Evolutionary conservation across 2,888 invertebrate species (phyloP), one percentile per base, ranked within the genome.

Genomic region (Bruchidius siliquastri): DNA sequence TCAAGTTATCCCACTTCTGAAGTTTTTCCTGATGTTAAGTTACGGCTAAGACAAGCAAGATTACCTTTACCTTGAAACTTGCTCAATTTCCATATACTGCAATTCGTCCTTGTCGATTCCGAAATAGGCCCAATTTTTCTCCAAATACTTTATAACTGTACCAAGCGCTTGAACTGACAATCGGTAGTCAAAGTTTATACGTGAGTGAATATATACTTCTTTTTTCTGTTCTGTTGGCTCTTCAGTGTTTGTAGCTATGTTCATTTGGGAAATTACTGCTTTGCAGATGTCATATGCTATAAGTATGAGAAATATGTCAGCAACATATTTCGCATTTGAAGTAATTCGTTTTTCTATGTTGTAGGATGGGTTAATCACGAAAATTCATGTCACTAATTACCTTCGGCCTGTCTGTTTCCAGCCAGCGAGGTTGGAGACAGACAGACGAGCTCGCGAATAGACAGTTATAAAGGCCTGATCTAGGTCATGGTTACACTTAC

Each of bases 141-240:
- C 94, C 66, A 95, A 81, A 83, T 91, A 93, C 80, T 91, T 90
- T 21, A 95, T 85, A 68, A 95, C 85, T 0, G 92, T 91, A 3
- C 95, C 95, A 2, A 92, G 84, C 0, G 94, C 92, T 81, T 93
- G 90, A 2, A 94, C 88, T 75, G 91, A 91, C 72, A 90, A 88
- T 6, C 88, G 88, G 76, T 90, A 89, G 68, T 88, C 88, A 82
- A 92, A 91, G 84, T 93, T 90, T 0, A 94, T 82, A 0, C 90
- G 84, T 0, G 92, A 91, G 72, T 90, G 88, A 0, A 93, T 87
- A 81, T 90, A 92, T 20, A 90, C 81, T 1, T 87, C 85, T 71
- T 90, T 88, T 75, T 91, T 91, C 18, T 87, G 88, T 20, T 89
- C 89, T 0, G 87, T 86, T 32, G 88, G 86, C 77, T 89, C 84